Percentiles rank a stretch among this genome's conserved stretches.
phyloP scores from a whole-genome alignment of 2,113 vertebrate genomes.

The Hystrix cristata region DNA sequence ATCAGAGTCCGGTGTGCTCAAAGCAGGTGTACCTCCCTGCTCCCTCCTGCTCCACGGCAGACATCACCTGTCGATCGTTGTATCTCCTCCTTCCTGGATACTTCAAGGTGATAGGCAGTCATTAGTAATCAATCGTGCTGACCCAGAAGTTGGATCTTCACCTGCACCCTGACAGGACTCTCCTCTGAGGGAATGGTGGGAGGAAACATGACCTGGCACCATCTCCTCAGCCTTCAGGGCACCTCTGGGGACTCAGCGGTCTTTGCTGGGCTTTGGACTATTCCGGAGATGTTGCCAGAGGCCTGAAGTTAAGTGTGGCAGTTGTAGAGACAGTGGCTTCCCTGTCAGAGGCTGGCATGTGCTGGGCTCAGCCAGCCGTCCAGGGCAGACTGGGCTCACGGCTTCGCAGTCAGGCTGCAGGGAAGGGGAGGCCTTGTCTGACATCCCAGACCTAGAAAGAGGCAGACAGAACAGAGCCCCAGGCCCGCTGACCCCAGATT shows the following conservation, averaged over 20 bases:
- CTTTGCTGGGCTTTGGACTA: background rate
- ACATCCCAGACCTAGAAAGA: background rate
- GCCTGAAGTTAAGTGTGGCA: background rate
- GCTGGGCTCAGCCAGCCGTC: fast-evolving
- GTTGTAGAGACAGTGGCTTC: background rate
- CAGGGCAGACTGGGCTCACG: background rate
- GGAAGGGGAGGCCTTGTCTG: background rate
- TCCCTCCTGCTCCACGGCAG: fast-evolving
- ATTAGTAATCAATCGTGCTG: fast-evolving
- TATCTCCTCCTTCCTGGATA: background rate
- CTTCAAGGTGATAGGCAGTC: background rate
- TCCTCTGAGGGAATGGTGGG: background rate
- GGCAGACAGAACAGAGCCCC: background rate
- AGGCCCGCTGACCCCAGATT: fast-evolving
- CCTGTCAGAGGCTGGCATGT: fast-evolving
- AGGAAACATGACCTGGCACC: fast-evolving
- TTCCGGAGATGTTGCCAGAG: background rate
- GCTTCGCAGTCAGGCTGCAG: background rate
- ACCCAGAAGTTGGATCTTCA: background rate
- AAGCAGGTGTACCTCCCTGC: fast-evolving
- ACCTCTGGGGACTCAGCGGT: background rate
- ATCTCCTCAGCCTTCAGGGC: background rate
- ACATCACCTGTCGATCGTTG: background rate
- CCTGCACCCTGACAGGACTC: background rate
- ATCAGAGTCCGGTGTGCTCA: fast-evolving